Evolutionary conservation across 2,888 invertebrate genomes (phyloP), one percentile per base, ranked within the genome.

Genomic region (Archips xylosteana): DNA sequence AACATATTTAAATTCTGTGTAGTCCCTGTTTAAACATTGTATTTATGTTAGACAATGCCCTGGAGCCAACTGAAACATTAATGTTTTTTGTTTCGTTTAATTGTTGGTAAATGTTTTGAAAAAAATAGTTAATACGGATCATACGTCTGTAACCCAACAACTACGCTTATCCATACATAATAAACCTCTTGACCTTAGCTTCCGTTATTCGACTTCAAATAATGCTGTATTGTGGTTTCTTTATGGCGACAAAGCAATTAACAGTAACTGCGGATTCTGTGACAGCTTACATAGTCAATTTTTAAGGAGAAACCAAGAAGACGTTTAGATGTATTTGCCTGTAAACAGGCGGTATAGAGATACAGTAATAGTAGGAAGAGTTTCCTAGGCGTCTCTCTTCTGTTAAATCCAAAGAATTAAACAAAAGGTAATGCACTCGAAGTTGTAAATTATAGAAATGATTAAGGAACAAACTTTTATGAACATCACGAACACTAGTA

Each of bases 121-220:
- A 10, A 57, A 12, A 3, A 57, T 57, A n/a, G n/a, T n/a, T n/a
- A 57, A 57, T 32, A 32, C 9, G 8, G 15, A 10, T 23, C 23
- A 54, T 9, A 32, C 5, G 32, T 57, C 32, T 57, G 32, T 10
- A 32, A 3, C 32, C 32, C 57, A 1, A 10, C 32, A 57, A 32
- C 51, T 54, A 54, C 12, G 12, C 57, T 57, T 57, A 10, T 32
- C 49, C 36, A 47, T 5, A 15, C 51, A 47, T 6, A 15, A 5
- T 15, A 10, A 15, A 49, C 32, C 49, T 64, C 63, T 45, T 47
- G 65, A 49, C 65, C 51, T 65, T 49, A 65, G 51, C 51, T 36
- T 65, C 65, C 51, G 65, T 36, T 51, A 32, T 36, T 65, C 2
- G 32, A 6, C 32, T 32, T 51, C 34, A 51, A 65, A 65, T 65